phyloP scores from a whole-genome alignment of 1,140 invertebrate genomes.

The Drosophila novamexicana region DNA sequence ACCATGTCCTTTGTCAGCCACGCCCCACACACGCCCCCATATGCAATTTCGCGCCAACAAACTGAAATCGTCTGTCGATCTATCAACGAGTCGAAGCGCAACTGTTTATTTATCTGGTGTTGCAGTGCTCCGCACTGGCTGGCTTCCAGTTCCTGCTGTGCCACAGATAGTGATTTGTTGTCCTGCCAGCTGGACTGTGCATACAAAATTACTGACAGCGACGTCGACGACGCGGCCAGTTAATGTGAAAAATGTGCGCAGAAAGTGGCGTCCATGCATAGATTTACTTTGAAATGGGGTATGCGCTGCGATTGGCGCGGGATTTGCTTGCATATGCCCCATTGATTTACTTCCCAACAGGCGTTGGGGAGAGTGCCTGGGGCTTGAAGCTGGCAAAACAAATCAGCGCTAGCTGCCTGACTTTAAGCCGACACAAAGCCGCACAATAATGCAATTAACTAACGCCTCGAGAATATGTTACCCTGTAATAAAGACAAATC shows the following conservation, averaged over 20 bases:
- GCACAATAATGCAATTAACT: slow-evolving; percentile 73
- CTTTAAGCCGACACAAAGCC: slow-evolving; percentile 76
- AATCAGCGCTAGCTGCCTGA: slow-evolving; percentile 62
- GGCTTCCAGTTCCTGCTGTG: slow-evolving; percentile 30
- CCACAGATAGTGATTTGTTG: slow-evolving; percentile 69
- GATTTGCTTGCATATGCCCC: slow-evolving; percentile 53
- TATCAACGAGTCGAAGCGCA: slow-evolving; percentile 58
- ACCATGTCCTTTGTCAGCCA: slow-evolving; percentile 30
- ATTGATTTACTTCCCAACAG: slow-evolving; percentile 66
- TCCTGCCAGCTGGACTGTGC: slow-evolving; percentile 72
- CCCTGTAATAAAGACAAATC: neutral
- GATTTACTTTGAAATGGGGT: slow-evolving; percentile 48
- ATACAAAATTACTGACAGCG: slow-evolving; percentile 78
- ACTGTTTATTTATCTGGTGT: slow-evolving; percentile 68
- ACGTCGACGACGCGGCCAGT: slow-evolving; percentile 52
- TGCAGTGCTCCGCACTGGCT: slow-evolving; percentile 23
- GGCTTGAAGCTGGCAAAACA: slow-evolving; percentile 45
- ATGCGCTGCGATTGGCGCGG: slow-evolving; percentile 10
- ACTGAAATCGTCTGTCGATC: slow-evolving; percentile 66
- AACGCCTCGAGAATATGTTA: slow-evolving; percentile 38
- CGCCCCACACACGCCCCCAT: slow-evolving; percentile 8
- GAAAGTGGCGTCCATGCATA: slow-evolving; percentile 74
- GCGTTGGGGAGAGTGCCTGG: slow-evolving; percentile 8
- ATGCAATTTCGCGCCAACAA: slow-evolving; percentile 56
- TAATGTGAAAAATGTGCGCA: slow-evolving; percentile 81